These are phyloP conservation scores for Epinephelus moara DNA, from an alignment of 2,113 vertebrate species.

Conservation along the genomic window DNA sequence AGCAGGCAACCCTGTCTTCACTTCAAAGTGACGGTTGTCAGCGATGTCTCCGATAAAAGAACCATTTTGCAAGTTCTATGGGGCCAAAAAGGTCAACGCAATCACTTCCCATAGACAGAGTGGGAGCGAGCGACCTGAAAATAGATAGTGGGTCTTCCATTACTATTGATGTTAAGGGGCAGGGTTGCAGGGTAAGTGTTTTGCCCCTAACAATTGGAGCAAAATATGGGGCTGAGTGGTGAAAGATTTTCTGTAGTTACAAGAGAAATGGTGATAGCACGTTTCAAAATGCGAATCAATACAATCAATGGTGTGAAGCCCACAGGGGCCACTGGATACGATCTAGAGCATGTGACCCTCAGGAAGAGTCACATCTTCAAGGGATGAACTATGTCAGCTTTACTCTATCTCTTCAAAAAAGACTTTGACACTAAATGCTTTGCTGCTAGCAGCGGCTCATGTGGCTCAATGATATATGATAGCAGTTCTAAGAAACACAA, in stretches of 20 bases:
- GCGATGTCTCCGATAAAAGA: slow-evolving; percentile 67
- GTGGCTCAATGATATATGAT: not conserved
- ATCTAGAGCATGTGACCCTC: not conserved
- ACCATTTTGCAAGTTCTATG: slow-evolving; percentile 73
- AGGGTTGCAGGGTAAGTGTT: slow-evolving; percentile 12
- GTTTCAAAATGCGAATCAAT: slow-evolving; percentile 9
- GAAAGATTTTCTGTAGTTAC: slow-evolving; percentile 14
- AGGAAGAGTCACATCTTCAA: not conserved
- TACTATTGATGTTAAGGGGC: slow-evolving; percentile 37
- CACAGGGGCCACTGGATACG: not conserved
- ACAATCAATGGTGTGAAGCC: not conserved
- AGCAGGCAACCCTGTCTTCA: slow-evolving; percentile 67
- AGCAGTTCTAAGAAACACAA: not conserved
- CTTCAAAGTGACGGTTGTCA: slow-evolving; percentile 77
- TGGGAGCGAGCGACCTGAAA: slow-evolving; percentile 59
- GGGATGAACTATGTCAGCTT: not conserved
- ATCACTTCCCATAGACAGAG: slow-evolving; percentile 65
- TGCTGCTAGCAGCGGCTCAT: not conserved
- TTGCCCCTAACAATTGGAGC: not conserved
- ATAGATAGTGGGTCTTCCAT: slow-evolving; percentile 48
- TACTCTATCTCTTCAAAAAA: slow-evolving; percentile 8
- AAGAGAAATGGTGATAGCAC: not conserved
- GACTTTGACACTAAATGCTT: not conserved
- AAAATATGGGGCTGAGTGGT: not conserved
- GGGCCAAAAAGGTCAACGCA: slow-evolving; percentile 80